Evolutionary conservation across 1,140 invertebrate genomes (phyloP), one percentile per base, ranked within the genome.

Genomic region (Anthonomus grandis): DNA sequence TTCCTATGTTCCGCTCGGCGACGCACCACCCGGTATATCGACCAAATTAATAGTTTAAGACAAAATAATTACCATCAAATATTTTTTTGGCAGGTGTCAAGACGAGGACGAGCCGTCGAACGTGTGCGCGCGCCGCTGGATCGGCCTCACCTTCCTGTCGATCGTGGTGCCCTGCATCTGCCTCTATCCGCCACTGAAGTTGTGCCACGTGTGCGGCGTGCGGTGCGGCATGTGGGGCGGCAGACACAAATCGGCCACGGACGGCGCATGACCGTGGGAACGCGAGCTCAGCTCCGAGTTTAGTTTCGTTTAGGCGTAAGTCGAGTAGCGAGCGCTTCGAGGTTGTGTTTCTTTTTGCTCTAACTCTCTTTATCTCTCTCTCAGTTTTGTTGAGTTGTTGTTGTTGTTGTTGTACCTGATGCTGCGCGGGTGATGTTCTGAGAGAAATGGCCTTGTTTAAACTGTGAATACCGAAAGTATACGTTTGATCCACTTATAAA

Each of bases 161-260:
- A 74, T 96, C 48, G 76, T 96, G 64, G 86, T 96, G 67, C 94
- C 93, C 52, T 96, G 94, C 76, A 81, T 97, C 53, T 96, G 92
- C 83, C 91, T 91, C 75, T 96, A 96, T 78, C 83, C 89, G 64
- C 93, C 90, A 31, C 80, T 94, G 17, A 83, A 85, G 59, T 86
- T 88, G 57, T 88, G 89, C 67, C 93, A 96, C 75, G 82, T 82
- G 76, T 89, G 89, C 64, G 89, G 90, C 38, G 80, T 88, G 50
- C 77, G 79, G 4, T 90, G 88, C 66, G 85, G 86, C 17, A 70
- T 91, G 21, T 91, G 90, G 62, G 91, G 91, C n/a, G 90, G 89
- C 0, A 80, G 82, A 57, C 92, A 95, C 75, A 83, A 59, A 53
- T 55, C 60, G 21, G 64, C 64, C 64, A 57, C 46, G 18, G 55